Percentiles rank a stretch among this genome's conserved stretches.
Evolutionary conservation across 2,888 invertebrate species (phyloP).

Genomic region (Hypomecis atomaria): DNA sequence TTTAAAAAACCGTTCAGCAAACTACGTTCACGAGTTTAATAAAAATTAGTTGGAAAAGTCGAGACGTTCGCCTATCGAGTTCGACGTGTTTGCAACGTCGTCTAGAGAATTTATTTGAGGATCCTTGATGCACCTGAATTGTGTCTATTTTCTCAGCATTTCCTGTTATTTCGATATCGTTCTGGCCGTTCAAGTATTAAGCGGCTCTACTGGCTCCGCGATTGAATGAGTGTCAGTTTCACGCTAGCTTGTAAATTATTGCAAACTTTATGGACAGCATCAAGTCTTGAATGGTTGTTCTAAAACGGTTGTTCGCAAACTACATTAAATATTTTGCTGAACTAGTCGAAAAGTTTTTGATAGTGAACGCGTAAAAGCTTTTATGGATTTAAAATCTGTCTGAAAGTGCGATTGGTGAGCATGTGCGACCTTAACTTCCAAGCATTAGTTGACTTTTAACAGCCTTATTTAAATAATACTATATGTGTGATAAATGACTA

Average conservation of each 20-base stretch:
- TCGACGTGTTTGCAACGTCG: slow-evolving; percentile 50
- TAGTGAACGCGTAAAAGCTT: slow-evolving; percentile 11
- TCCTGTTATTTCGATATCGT: slow-evolving; percentile 31
- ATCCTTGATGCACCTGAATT: slow-evolving; percentile 31
- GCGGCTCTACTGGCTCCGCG: slow-evolving; percentile 16
- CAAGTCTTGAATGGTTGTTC: slow-evolving; percentile 18
- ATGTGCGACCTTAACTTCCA: not conserved
- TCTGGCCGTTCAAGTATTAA: slow-evolving; percentile 29
- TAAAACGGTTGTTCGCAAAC: slow-evolving; percentile 14
- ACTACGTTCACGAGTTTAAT: slow-evolving; percentile 55
- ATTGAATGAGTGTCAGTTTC: slow-evolving; percentile 33
- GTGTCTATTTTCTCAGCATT: slow-evolving; percentile 38
- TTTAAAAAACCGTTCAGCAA: slow-evolving; percentile 50
- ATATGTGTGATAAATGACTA: no score
- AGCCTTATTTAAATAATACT: no score
- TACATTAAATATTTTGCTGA: slow-evolving; percentile 28
- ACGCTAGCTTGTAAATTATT: slow-evolving; percentile 28
- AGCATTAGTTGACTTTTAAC: not conserved
- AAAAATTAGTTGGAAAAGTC: slow-evolving; percentile 60
- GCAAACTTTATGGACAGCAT: slow-evolving; percentile 25
- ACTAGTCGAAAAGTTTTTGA: slow-evolving; percentile 18
- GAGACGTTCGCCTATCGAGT: slow-evolving; percentile 39
- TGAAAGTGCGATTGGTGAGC: slow-evolving; percentile 17
- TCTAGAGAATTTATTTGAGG: slow-evolving; percentile 37
- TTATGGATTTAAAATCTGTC: slow-evolving; percentile 23